Evolutionary conservation across 2,888 invertebrate species (phyloP), one percentile per base, ranked within the genome.

Genomic region (Mylabris sibirica): DNA sequence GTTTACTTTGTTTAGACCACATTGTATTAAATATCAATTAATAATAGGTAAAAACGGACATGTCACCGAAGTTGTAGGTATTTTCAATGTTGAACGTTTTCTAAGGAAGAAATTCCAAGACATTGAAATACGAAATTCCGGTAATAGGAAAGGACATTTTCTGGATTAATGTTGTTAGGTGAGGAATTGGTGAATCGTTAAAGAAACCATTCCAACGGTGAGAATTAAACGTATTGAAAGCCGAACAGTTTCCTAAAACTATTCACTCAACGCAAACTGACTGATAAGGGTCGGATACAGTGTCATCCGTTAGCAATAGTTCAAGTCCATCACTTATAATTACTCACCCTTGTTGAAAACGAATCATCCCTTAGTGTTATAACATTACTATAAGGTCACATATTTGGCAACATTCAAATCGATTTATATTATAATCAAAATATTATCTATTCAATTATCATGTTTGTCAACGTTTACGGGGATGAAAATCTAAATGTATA

Each of bases 251-350:
- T 30, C 24, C 60, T 38, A 38, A 60, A 35, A 60, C 60, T 60
- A 60, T 60, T 60, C 60, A 60, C 60, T 60, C n/a, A 60, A 60
- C 60, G n/a, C 60, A 60, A 60, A 24, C 34, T 60, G 34, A 60
- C 34, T 60, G 60, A 60, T 60, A 60, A 60, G 60, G 60, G 60
- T 60, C 35, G 60, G 60, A 60, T 60, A 60, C 60, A 60, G 20
- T 60, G 35, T 60, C 60, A 60, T 60, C 38, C 60, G 35, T 60
- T 60, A 60, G 20, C 22, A n/a, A 60, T 60, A 35, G 60, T 60
- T 60, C 26, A 60, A 60, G 60, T 35, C 60, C 30, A 30, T 60
- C 59, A 30, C 20, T 60, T 30, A 60, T 60, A 60, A 60, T 60
- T 35, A 60, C 24, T 60, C 60, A 60, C 26, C 20, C 60, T 17